A percentile compares a stretch with the other conserved stretches of the same genome.
These are phyloP conservation scores for Calephelis virginiensis DNA, from an alignment of 1,140 invertebrate genomes.

Conservation along the genomic window DNA sequence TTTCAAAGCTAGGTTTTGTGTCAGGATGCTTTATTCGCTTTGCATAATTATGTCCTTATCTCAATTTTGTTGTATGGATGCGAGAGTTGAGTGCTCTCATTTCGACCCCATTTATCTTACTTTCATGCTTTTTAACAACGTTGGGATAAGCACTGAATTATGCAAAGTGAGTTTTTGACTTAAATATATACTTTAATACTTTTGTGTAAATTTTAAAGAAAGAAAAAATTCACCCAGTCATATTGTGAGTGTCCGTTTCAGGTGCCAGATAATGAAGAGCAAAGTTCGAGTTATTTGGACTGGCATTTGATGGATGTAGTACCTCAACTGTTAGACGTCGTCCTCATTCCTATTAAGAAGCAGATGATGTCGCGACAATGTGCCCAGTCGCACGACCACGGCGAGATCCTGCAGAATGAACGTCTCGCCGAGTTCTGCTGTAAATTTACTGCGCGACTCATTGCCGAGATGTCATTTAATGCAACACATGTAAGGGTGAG, in stretches of 20 bases:
- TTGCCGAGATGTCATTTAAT: slow-evolving; percentile 92
- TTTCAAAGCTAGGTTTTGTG: too few relatives aligned
- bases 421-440: slow-evolving; percentile 89
- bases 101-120: too few relatives aligned
- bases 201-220: too few relatives aligned
- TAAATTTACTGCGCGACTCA: slow-evolving; percentile 89
- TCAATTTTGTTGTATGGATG: too few relatives aligned
- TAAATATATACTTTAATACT: too few relatives aligned
- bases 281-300: slow-evolving; percentile 43
- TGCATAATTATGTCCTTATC: too few relatives aligned
- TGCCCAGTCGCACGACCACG: slow-evolving; percentile 61
- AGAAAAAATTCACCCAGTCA: too few relatives aligned
- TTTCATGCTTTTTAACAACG: too few relatives aligned
- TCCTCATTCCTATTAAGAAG: slow-evolving; percentile 86
- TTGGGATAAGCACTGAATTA: too few relatives aligned
- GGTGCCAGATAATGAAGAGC: slow-evolving; percentile 26
- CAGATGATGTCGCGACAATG: slow-evolving; percentile 69
- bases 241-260: slow-evolving; percentile 21
- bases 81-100: too few relatives aligned
- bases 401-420: slow-evolving; percentile 52
- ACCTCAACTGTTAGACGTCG: slow-evolving; percentile 89
- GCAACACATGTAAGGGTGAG: slow-evolving; percentile 75
- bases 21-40: too few relatives aligned
- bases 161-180: too few relatives aligned
- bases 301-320: slow-evolving; percentile 93